Conservation (phyloP, 2,888 invertebrate species). For the Heteromyza rotundicornis region DNA sequence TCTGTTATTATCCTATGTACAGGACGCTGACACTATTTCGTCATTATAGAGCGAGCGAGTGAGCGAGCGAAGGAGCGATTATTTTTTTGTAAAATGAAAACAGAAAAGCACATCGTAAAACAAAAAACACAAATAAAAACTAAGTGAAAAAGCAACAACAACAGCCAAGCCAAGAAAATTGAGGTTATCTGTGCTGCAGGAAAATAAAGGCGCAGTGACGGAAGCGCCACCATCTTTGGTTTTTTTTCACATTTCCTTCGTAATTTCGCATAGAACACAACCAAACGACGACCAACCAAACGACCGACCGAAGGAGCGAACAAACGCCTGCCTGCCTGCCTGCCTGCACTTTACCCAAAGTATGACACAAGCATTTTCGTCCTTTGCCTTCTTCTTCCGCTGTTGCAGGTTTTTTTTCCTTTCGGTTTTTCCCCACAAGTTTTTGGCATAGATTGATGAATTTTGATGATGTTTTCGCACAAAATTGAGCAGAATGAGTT, state of each 20-base stretch:
- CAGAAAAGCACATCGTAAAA: too few species aligned
- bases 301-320: too few species aligned
- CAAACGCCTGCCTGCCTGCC: background rate
- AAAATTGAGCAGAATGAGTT: conserved; percentile 32
- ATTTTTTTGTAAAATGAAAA: too few species aligned
- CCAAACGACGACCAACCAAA: too few species aligned
- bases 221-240: conserved; percentile 21
- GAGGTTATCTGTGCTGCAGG: conserved; percentile 47
- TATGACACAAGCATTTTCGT: background rate
- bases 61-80: too few species aligned
- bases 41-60: too few species aligned
- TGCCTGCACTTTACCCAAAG: background rate
- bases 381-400: conserved; percentile 8
- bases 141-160: conserved; percentile 12
- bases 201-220: conserved; percentile 16
- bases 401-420: conserved; percentile 20
- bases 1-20: conserved; percentile 46
- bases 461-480: conserved; percentile 58
- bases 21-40: conserved; percentile 59
- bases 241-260: too few species aligned
- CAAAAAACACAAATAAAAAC: conserved; percentile 36
- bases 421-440: conserved; percentile 50
- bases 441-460: conserved; percentile 61
- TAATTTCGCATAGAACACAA: too few species aligned
- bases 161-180: conserved; percentile 45